These are phyloP conservation scores for Drusus annulatus DNA, from an alignment of 1,140 invertebrate genomes.

Conservation along the genomic window DNA sequence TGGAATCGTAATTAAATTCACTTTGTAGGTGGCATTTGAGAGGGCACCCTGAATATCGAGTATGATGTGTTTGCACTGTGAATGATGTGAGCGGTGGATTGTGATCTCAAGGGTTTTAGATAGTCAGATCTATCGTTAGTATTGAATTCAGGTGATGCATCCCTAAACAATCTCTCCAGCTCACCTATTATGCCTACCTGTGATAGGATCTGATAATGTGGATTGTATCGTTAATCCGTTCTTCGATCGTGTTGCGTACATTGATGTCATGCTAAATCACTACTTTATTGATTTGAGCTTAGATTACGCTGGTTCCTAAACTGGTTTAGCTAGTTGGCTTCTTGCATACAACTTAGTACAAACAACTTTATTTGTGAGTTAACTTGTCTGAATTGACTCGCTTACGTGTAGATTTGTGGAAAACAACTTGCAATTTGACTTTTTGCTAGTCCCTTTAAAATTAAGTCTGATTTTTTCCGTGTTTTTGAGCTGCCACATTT, in stretches of 20 bases:
- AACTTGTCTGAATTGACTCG: neutral
- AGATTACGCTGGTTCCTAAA: neutral
- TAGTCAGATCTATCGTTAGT: neutral
- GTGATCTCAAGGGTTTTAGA: neutral
- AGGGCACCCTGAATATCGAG: too few species aligned
- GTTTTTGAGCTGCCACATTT: too few species aligned
- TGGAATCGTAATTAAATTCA: too few species aligned
- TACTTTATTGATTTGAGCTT: neutral
- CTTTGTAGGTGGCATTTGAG: too few species aligned
- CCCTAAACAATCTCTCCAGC: constrained; percentile 23
- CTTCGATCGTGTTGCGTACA: neutral
- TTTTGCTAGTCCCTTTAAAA: too few species aligned
- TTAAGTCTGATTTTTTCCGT: too few species aligned
- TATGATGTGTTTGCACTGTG: too few species aligned
- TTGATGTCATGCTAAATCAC: neutral
- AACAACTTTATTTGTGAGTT: neutral
- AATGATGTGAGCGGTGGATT: neutral
- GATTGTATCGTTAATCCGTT: constrained; percentile 6
- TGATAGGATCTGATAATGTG: neutral
- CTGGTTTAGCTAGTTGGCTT: neutral
- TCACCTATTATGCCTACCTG: constrained; percentile 32
- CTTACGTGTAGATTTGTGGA: neutral
- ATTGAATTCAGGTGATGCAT: neutral
- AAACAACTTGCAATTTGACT: neutral
- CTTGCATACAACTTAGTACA: neutral